These are phyloP conservation scores for Alcedo atthis DNA, from an alignment of 2,797 vertebrate genomes.

Conservation along the genomic window DNA sequence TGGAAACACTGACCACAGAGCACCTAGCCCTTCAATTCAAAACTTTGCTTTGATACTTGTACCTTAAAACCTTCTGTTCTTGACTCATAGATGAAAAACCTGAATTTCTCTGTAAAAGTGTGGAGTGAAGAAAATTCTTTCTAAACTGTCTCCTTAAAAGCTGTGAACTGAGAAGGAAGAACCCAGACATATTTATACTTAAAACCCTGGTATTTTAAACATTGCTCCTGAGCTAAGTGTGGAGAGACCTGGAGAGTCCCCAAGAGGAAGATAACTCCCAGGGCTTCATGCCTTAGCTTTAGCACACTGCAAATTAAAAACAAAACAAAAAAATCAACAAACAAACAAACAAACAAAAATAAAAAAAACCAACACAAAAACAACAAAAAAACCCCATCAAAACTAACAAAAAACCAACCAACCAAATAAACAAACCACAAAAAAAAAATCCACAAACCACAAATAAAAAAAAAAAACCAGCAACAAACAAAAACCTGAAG, in stretches of 20 bases:
- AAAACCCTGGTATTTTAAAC: not conserved
- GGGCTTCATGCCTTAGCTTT: not conserved
- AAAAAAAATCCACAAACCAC: too few species aligned
- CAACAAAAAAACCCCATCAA: too few species aligned
- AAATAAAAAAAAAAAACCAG: too few species aligned
- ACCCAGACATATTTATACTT: rapidly evolving
- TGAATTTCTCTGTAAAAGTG: not conserved
- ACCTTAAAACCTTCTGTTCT: not conserved
- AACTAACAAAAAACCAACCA: not conserved
- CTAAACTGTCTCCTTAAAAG: not conserved
- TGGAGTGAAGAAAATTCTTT: not conserved
- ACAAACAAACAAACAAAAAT: not conserved
- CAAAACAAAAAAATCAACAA: not conserved
- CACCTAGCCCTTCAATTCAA: not conserved
- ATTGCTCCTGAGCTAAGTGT: not conserved
- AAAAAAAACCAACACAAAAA: not conserved
- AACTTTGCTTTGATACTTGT: not conserved
- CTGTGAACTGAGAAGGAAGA: not conserved
- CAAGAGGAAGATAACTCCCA: not conserved
- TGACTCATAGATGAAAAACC: not conserved
- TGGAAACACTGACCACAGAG: not conserved
- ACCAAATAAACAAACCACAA: not conserved
- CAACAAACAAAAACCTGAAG: not conserved
- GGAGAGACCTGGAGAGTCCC: not conserved
- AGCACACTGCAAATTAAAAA: not conserved